Conservation (phyloP, 2,888 invertebrate species). For the Hermaeophaga mercurialis region DNA sequence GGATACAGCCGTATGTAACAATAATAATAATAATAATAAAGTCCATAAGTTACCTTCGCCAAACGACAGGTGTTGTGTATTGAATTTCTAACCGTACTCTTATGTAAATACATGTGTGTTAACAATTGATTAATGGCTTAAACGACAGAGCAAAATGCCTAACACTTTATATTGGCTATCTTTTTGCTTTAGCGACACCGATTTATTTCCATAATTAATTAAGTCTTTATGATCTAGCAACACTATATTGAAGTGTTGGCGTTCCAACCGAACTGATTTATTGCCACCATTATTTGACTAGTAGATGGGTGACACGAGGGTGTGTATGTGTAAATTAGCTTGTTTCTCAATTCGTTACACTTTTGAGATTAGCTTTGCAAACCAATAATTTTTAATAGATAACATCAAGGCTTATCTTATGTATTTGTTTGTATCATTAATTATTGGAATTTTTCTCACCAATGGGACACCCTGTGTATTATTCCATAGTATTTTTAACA, state of each 20-base stretch:
- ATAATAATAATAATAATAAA: not conserved
- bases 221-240: slow-evolving; percentile 32
- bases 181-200: slow-evolving; percentile 39
- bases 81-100: slow-evolving; percentile 37
- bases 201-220: slow-evolving; percentile 45
- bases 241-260: slow-evolving; percentile 23
- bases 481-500: too few species aligned
- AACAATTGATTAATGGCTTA: slow-evolving; percentile 46
- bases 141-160: slow-evolving; percentile 41
- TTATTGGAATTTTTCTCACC: too few species aligned
- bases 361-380: not conserved
- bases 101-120: slow-evolving; percentile 41
- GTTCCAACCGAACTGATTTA: slow-evolving; percentile 17
- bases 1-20: too few species aligned
- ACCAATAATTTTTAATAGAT: too few species aligned
- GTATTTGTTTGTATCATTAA: too few species aligned
- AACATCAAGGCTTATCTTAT: too few species aligned
- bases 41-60: not conserved
- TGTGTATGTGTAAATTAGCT: slow-evolving; percentile 5
- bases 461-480: too few species aligned
- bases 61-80: slow-evolving; percentile 47
- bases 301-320: slow-evolving; percentile 12
- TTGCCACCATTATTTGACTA: slow-evolving; percentile 12
- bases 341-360: not conserved
- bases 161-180: slow-evolving; percentile 42